Conservation (phyloP, 2,113 vertebrate genomes). For the Cyanoramphus novaezelandiae region DNA sequence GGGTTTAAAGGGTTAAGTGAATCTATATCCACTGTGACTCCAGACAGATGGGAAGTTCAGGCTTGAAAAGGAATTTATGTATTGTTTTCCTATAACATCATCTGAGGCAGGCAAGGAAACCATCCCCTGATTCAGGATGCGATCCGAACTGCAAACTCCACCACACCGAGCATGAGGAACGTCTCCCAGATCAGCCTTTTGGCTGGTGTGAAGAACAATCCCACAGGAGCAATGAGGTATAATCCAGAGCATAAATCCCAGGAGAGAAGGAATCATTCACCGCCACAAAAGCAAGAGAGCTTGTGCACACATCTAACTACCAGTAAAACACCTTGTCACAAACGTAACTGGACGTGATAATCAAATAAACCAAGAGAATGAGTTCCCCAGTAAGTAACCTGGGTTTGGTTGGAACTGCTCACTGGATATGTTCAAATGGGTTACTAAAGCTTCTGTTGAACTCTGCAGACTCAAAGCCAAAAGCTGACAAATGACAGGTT, state of each 20-base stretch:
- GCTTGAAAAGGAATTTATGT: fast-evolving
- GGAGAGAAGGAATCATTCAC: fast-evolving
- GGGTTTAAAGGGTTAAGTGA: not conserved
- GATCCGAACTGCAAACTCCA: not conserved
- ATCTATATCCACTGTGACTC: not conserved
- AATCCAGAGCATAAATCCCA: not conserved
- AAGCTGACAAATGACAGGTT: not conserved
- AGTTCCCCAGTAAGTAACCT: not conserved
- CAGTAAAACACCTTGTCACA: not conserved
- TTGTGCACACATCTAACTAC: not conserved
- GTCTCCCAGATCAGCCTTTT: not conserved
- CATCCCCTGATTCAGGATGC: not conserved
- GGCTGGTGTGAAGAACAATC: not conserved
- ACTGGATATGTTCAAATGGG: not conserved
- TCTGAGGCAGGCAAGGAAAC: not conserved
- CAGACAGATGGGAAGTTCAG: not conserved
- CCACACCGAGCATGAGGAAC: not conserved
- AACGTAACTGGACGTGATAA: not conserved
- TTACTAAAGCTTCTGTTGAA: not conserved
- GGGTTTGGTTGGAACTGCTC: not conserved
- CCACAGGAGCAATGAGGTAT: not conserved
- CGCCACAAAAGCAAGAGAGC: not conserved
- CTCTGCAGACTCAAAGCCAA: not conserved
- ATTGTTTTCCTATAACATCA: fast-evolving
- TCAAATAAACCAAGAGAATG: not conserved